phyloP scores from a whole-genome alignment of 2,888 invertebrate species.

The Phortica okadai region DNA sequence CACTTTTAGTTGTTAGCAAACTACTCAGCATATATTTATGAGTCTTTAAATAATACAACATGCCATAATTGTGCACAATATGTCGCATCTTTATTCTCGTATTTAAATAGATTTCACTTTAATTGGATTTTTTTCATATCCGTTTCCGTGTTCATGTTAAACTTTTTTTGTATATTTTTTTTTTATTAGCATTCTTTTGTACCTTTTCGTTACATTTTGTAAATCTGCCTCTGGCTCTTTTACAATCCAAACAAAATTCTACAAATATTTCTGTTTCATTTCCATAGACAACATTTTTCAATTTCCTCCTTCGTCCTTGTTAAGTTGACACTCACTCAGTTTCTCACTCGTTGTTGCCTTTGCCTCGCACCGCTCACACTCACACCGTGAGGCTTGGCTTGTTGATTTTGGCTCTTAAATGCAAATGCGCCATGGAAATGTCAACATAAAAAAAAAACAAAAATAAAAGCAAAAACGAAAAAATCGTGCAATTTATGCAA shows the following conservation, averaged over 20 bases:
- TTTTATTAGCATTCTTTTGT: background rate
- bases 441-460: constrained; percentile 5
- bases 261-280: background rate
- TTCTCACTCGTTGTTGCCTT: background rate
- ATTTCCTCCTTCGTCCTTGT: background rate
- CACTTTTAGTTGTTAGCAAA: background rate
- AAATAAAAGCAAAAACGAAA: background rate
- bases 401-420: constrained; percentile 11
- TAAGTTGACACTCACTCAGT: background rate
- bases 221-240: background rate
- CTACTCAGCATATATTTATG: background rate
- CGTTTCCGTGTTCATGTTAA: background rate
- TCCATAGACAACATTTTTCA: background rate
- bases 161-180: background rate
- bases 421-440: constrained; percentile 21
- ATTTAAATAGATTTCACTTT: constrained; percentile 4
- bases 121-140: constrained; percentile 11
- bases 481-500: background rate
- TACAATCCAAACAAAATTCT: background rate
- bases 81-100: background rate
- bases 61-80: background rate
- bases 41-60: background rate
- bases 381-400: background rate
- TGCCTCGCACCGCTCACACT: too few species aligned
- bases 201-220: background rate